phyloP scores from a whole-genome alignment of 1,140 invertebrate species.

The Pogonognathellus flavescens region DNA sequence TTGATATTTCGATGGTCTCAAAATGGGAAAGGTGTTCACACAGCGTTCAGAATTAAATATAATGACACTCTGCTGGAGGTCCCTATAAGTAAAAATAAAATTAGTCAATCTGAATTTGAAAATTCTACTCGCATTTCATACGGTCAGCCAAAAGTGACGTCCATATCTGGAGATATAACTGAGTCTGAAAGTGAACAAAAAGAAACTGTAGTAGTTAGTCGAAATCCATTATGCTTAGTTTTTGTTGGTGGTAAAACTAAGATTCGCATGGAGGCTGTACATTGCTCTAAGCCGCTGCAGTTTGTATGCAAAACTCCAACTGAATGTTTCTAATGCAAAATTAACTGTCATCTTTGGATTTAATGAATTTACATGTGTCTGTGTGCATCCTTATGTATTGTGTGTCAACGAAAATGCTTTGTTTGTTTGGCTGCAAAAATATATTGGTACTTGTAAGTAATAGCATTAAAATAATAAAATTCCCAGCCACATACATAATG shows the following conservation, averaged over 20 bases:
- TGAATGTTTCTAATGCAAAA: not conserved
- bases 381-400: too few relatives aligned
- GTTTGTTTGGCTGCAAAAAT: too few relatives aligned
- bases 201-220: not conserved
- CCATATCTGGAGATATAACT: not conserved
- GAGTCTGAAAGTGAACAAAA: not conserved
- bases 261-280: not conserved
- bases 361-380: too few relatives aligned
- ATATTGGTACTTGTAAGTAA: too few relatives aligned
- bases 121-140: not conserved
- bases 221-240: not conserved
- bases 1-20: not conserved
- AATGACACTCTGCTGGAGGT: not conserved
- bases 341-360: too few relatives aligned
- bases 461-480: too few relatives aligned
- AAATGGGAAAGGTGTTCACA: not conserved
- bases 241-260: not conserved
- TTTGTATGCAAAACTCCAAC: slow-evolving; percentile 12
- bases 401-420: too few relatives aligned
- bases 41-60: not conserved
- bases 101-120: not conserved
- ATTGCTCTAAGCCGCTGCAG: not conserved
- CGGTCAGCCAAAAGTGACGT: not conserved
- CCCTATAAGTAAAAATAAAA: not conserved
- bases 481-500: too few relatives aligned